These are phyloP conservation scores for Scotopteryx bipunctaria DNA, from an alignment of 2,888 invertebrate genomes.

Conservation along the genomic window DNA sequence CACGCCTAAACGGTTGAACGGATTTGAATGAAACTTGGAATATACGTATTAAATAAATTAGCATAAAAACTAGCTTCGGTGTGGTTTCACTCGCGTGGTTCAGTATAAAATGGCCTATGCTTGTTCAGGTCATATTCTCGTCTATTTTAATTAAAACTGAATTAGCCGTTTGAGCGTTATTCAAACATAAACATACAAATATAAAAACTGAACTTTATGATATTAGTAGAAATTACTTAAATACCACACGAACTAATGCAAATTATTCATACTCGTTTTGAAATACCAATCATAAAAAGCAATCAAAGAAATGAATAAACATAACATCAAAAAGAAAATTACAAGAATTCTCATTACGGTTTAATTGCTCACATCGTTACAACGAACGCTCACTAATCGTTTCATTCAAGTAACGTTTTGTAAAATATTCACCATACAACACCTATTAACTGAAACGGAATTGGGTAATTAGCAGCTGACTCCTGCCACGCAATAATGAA, in stretches of 20 bases:
- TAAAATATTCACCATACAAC: conserved; percentile 29
- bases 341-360: conserved; percentile 8
- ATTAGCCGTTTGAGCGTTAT: no score
- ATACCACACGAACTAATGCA: no score
- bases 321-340: conserved; percentile 4
- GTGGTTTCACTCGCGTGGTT: no score
- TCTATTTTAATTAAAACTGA: no score
- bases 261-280: not conserved
- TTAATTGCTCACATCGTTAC: conserved; percentile 19
- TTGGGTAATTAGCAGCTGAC: conserved; percentile 31
- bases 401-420: conserved; percentile 20
- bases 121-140: no score
- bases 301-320: conserved; percentile 9
- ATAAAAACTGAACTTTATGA: no score
- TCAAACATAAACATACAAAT: no score
- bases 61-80: no score
- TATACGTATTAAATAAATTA: not conserved
- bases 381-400: conserved; percentile 11
- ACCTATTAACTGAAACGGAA: conserved; percentile 32
- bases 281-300: not conserved
- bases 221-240: no score
- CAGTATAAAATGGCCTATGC: no score
- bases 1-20: no score
- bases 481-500: conserved; percentile 26
- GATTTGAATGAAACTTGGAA: no score